A percentile compares a stretch with the other conserved stretches of the same genome.
Conservation (phyloP, 2,797 vertebrate genomes). For the Anisognathus igniventris region DNA sequence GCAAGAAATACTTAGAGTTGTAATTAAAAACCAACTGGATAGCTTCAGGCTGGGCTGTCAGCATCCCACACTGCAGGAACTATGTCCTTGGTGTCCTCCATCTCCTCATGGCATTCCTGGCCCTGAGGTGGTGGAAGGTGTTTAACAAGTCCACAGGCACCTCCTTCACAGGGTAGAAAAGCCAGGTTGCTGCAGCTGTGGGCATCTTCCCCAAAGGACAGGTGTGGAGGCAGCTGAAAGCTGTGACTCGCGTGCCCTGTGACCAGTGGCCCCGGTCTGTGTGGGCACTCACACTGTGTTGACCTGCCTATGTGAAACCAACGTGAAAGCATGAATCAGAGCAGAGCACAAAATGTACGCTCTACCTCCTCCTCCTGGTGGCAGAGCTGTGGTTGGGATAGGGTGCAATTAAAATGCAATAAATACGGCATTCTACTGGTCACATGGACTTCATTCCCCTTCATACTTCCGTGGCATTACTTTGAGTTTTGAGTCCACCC, state of each 20-base stretch:
- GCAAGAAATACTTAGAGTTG: background rate
- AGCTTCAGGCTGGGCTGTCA: background rate
- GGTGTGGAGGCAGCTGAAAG: background rate
- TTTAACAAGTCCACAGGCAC: background rate
- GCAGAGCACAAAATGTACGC: accelerated
- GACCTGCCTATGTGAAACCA: background rate
- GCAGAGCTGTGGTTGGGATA: background rate
- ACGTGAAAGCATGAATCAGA: background rate
- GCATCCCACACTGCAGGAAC: background rate
- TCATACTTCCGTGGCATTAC: background rate
- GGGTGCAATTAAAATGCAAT: background rate
- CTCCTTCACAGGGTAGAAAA: background rate
- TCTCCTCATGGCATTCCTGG: background rate
- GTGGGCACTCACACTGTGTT: accelerated
- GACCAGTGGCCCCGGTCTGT: background rate
- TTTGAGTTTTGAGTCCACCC: constrained; percentile 2
- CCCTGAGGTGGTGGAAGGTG: background rate
- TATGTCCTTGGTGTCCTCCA: background rate
- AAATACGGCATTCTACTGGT: background rate
- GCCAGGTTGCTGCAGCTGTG: background rate
- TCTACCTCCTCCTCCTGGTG: background rate
- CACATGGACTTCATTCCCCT: background rate
- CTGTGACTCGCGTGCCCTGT: background rate
- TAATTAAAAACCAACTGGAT: background rate
- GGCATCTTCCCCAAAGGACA: accelerated